phyloP scores from a whole-genome alignment of 2,113 vertebrate species.

The Riparia riparia region DNA sequence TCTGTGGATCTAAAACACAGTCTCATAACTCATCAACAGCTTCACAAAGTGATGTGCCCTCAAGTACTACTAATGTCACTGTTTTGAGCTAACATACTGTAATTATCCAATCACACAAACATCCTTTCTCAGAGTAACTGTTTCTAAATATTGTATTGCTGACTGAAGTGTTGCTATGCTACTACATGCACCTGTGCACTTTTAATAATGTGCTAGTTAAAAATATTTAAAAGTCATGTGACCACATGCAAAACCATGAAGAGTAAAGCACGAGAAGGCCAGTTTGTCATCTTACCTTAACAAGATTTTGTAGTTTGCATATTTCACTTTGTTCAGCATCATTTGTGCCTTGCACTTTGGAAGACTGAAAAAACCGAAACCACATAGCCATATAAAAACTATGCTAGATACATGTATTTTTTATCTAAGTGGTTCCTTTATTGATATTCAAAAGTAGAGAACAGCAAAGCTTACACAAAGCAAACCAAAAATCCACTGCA shows the following conservation, averaged over 20 bases:
- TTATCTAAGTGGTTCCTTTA: not conserved
- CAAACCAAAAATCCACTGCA: not conserved
- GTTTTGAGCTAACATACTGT: not conserved
- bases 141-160: not conserved
- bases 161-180: not conserved
- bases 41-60: not conserved
- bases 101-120: not conserved
- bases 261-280: not conserved
- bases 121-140: not conserved
- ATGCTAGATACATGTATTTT: not conserved
- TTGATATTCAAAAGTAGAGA: not conserved
- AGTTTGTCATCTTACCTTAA: conserved; percentile 83
- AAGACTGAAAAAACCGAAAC: conserved; percentile 73
- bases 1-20: not conserved
- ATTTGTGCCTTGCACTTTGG: conserved; percentile 77
- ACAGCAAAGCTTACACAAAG: not conserved
- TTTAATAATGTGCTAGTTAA: not conserved
- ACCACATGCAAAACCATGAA: not conserved
- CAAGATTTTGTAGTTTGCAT: conserved; percentile 86
- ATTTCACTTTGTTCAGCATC: conserved; percentile 86
- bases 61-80: not conserved
- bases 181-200: not conserved
- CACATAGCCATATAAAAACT: not conserved
- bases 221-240: not conserved
- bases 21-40: not conserved